Percentiles rank a stretch among this genome's conserved stretches.
phyloP scores from a whole-genome alignment of 92 coral and sea anemone species.

The Porites rus region DNA sequence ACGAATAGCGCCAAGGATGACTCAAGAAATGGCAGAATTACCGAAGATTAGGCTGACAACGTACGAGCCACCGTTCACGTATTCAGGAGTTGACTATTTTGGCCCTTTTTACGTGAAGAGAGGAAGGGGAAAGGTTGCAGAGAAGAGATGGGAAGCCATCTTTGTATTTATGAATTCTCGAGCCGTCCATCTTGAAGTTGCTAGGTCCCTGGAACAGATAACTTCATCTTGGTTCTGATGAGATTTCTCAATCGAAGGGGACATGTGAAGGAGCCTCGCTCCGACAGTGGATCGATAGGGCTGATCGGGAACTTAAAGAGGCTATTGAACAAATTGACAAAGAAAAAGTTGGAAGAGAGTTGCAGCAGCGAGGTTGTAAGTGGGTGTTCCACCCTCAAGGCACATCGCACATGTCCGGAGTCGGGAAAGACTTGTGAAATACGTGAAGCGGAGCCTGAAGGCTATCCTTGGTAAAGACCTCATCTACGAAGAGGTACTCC shows the following conservation, averaged over 20 bases:
- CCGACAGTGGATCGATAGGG: conserved; percentile 66
- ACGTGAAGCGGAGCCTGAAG: conserved; percentile 54
- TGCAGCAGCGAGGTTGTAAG: conserved; percentile 56
- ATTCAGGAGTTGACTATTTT: conserved; percentile 63
- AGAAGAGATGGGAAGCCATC: conserved; percentile 63
- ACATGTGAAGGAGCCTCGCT: conserved; percentile 47
- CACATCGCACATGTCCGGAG: conserved; percentile 76
- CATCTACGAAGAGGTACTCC: conserved; percentile 59
- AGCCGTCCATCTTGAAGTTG: conserved; percentile 49
- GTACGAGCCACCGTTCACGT: conserved; percentile 53
- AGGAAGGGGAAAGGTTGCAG: conserved; percentile 61
- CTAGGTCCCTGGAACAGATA: conserved; percentile 65
- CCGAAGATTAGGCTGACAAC: conserved; percentile 55
- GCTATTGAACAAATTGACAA: conserved; percentile 32
- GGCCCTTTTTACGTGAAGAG: conserved; percentile 71
- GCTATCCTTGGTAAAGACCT: conserved; percentile 57
- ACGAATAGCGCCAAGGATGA: conserved; percentile 25
- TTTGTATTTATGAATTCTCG: conserved; percentile 67
- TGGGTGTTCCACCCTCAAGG: conserved; percentile 77
- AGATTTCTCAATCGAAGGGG: conserved; percentile 53
- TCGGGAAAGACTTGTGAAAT: conserved; percentile 1
- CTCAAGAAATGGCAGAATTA: conserved; percentile 53
- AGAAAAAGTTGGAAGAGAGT: conserved; percentile 5
- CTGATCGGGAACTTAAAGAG: conserved; percentile 53
- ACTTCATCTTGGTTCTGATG: conserved; percentile 46